A percentile compares a stretch with the other conserved stretches of the same genome.
Conservation (phyloP, 2,113 vertebrate genomes). For the Gasterosteus nipponicus region DNA sequence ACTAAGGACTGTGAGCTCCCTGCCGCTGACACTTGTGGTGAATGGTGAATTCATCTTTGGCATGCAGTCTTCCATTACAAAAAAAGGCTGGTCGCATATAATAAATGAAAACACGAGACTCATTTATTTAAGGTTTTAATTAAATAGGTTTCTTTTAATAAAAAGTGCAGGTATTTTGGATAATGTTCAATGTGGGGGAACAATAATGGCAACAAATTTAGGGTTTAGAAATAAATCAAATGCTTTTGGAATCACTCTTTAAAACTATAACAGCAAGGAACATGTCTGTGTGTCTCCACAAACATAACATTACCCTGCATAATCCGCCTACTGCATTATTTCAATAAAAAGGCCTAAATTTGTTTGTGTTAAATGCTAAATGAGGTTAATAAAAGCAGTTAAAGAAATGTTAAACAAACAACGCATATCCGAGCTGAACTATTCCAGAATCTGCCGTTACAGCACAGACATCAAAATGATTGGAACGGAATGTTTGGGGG, state of each 20-base stretch:
- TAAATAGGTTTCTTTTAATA: constrained; percentile 42
- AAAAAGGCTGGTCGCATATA: constrained; percentile 13
- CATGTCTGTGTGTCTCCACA: constrained; percentile 2
- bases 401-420: constrained; percentile 36
- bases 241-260: constrained; percentile 21
- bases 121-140: constrained; percentile 56
- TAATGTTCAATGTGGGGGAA: constrained; percentile 15
- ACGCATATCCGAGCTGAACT: constrained; percentile 13
- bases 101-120: constrained; percentile 49
- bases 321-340: constrained; percentile 26
- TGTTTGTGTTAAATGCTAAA: constrained; percentile 9
- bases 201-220: constrained; percentile 19
- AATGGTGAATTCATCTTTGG: constrained; percentile 63
- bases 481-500: neutral
- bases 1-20: neutral
- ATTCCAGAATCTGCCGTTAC: constrained; percentile 6
- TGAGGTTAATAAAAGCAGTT: constrained; percentile 50
- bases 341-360: constrained; percentile 37
- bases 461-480: constrained; percentile 23
- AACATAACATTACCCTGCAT: constrained; percentile 20
- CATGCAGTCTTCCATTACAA: constrained; percentile 23
- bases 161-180: constrained; percentile 41
- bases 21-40: neutral
- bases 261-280: constrained; percentile 28
- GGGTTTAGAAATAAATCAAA: constrained; percentile 32